Conservation (phyloP, 30 jellyfish, hydroid and myxozoan species). For the Mastigias papua region DNA sequence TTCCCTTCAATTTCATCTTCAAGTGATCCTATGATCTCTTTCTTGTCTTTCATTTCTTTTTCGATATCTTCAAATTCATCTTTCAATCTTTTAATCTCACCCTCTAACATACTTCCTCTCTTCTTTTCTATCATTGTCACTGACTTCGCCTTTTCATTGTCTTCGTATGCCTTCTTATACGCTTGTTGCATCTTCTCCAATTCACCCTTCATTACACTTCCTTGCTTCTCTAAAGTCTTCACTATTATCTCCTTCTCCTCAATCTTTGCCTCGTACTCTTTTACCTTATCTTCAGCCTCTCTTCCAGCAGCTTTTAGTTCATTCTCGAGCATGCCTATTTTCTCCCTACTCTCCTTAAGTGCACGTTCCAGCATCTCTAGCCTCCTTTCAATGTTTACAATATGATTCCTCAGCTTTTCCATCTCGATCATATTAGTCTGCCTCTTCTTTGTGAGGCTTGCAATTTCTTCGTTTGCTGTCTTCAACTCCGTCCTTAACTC, state of each 20-base stretch:
- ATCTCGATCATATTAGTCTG: constrained; percentile 29
- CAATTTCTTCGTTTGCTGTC: constrained; percentile 29
- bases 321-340: constrained; percentile 21
- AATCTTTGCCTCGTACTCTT: constrained; percentile 3
- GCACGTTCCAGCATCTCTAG: constrained; percentile 40
- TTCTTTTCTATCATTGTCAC: constrained; percentile 27
- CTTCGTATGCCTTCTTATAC: constrained; percentile 13
- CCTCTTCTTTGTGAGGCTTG: constrained; percentile 1
- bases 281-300: constrained; percentile 45
- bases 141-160: constrained; percentile 30
- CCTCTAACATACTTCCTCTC: constrained; percentile 33
- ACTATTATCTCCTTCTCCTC: constrained; percentile 23
- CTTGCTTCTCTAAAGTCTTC: constrained; percentile 21
- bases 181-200: constrained; percentile 41
- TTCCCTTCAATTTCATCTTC: constrained; percentile 64
- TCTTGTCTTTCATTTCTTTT: constrained; percentile 31
- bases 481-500: constrained; percentile 18
- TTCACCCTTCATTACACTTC: constrained; percentile 42
- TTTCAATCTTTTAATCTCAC: constrained; percentile 37
- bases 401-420: constrained; percentile 44
- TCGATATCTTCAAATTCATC: constrained; percentile 49
- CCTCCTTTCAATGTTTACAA: constrained; percentile 53
- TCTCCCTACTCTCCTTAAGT: constrained; percentile 47
- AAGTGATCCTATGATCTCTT: constrained; percentile 14
- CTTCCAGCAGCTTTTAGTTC: constrained; percentile 36